Evolutionary conservation across 2,888 invertebrate species (phyloP), one percentile per base, ranked within the genome.

Genomic region (Luperina nickerlii): DNA sequence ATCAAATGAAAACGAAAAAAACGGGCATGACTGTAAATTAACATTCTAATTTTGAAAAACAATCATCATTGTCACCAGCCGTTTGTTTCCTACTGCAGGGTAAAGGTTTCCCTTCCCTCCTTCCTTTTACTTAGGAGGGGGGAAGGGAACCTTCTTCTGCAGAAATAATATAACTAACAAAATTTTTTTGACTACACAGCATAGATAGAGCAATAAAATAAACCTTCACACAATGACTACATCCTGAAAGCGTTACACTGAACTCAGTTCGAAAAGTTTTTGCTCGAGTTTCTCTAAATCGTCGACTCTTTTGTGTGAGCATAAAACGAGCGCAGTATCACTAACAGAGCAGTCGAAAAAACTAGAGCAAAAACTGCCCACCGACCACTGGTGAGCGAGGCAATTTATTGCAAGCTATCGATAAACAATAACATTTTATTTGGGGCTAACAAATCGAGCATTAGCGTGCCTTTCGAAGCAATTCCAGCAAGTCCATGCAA

Each of bases 281-380:
- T 85, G 78, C 67, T 82, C 48, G 54, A 85, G 82, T 84, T 84
- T 84, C 85, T 82, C 84, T 78, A 71, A 74, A 72, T 66, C 45
- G 67, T 45, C 32, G 67, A 67, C 13, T 74, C 69, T 78, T 68
- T 67, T 81, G 60, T 78, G 74, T 38, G 45, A 73, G 62, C 69
- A 82, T 65, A 78, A 69, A 81, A 79, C 51, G 42, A 73, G n/a
- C 48, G 18, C 66, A 72, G 57, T 78, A 71, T 84, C 84, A 74
- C 76, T 51, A 38, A 78, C 57, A 69, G 38, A 62, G 15, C 15
- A 15, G 65, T 27, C 13, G 2, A 70, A 84, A 83, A 84, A 85
- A 84, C 38, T 74, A 4, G 13, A 48, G 51, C 67, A 81, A 85
- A 84, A 85, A 84, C 67, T 27, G 8, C 1, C n/a, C 42, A 15